Percentiles rank a stretch among this genome's conserved stretches.
Evolutionary conservation across 2,888 invertebrate species (phyloP).

Genomic region (Caenorhabditis japonica): DNA sequence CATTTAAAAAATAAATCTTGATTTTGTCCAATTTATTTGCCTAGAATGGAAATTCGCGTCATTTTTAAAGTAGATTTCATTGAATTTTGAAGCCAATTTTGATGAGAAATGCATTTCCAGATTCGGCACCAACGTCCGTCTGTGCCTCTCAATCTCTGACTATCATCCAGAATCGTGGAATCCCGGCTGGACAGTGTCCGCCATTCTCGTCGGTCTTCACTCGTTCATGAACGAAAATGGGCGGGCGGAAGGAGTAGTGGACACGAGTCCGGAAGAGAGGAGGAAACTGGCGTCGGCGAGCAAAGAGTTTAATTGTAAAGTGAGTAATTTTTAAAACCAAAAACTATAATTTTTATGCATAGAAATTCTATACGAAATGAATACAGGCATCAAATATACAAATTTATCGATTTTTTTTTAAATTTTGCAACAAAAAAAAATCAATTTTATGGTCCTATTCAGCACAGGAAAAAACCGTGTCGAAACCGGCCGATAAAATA

Average conservation of each 20-base stretch:
- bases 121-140: conserved; percentile 75
- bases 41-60: no score
- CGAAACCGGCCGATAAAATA: no score
- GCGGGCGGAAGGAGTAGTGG: conserved; percentile 87
- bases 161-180: conserved; percentile 99
- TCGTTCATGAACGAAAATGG: conserved; percentile 88
- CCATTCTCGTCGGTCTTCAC: conserved; percentile 83
- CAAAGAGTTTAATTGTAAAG: conserved; percentile 86
- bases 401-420: neutral
- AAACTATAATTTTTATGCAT: no score
- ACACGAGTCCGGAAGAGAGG: conserved; percentile 80
- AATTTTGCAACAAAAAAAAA: no score
- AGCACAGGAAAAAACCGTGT: no score
- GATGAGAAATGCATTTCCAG: conserved; percentile 16
- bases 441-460: no score
- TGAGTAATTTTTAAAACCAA: conserved; percentile 43
- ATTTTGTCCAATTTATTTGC: no score
- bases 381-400: no score
- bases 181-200: conserved; percentile 96
- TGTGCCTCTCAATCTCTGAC: conserved; percentile 95
- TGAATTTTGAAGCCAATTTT: neutral
- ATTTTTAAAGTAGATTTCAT: no score
- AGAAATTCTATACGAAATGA: no score
- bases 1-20: no score
- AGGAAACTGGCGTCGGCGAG: conserved; percentile 81